Conservation (phyloP, 1,140 invertebrate species). For the Tetragonula clypearis region DNA sequence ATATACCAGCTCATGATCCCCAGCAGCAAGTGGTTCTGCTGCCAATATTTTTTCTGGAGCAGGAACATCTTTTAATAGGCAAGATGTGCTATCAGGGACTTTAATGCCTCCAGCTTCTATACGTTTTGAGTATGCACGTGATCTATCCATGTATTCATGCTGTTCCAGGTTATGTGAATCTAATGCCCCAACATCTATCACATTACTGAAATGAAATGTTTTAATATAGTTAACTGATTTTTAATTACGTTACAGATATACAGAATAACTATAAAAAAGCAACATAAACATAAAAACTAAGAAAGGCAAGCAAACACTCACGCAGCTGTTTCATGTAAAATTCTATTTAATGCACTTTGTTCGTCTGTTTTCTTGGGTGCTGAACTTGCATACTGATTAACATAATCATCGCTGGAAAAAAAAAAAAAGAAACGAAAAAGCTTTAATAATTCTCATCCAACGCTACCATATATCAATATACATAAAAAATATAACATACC, state of each 20-base stretch:
- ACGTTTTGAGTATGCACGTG: slow-evolving; percentile 86
- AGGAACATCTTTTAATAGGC: slow-evolving; percentile 84
- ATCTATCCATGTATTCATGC: slow-evolving; percentile 90
- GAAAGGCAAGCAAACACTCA: slow-evolving; percentile 81
- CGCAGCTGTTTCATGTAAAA: slow-evolving; percentile 94
- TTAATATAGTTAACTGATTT: not conserved
- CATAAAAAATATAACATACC: slow-evolving; percentile 72
- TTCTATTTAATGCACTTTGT: slow-evolving; percentile 92
- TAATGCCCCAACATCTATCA: slow-evolving; percentile 91
- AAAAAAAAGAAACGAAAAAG: slow-evolving; percentile 41
- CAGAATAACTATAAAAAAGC: not conserved
- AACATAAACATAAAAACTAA: slow-evolving; percentile 4
- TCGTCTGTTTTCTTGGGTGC: slow-evolving; percentile 92
- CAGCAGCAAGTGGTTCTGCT: slow-evolving; percentile 80
- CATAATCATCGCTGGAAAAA: slow-evolving; percentile 84
- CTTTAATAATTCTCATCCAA: slow-evolving; percentile 16
- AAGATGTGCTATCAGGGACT: slow-evolving; percentile 76
- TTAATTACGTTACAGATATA: not conserved
- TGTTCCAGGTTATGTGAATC: slow-evolving; percentile 90
- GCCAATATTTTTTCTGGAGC: slow-evolving; percentile 83
- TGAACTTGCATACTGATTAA: slow-evolving; percentile 84
- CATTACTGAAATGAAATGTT: slow-evolving; percentile 84
- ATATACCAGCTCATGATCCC: slow-evolving; percentile 84
- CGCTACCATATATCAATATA: not conserved
- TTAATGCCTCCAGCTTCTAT: slow-evolving; percentile 81